Evolutionary conservation across 2,888 invertebrate species (phyloP), one percentile per base, ranked within the genome.

Genomic region (Coelinius sp.): DNA sequence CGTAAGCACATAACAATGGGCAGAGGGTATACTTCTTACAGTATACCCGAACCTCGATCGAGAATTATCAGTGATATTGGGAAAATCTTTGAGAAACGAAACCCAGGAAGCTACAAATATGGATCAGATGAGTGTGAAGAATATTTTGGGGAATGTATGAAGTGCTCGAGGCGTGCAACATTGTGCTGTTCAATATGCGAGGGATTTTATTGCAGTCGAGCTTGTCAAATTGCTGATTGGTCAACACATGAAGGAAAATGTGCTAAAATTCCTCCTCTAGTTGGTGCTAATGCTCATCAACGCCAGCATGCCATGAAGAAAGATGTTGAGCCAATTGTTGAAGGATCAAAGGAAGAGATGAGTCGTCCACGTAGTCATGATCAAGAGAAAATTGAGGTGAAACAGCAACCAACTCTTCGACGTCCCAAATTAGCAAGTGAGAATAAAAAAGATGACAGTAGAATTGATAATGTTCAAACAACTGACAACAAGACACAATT

Each of bases 191-290:
- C 75, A 14, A 75, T 25, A 12, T 86, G 86, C 63, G 52, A 35
- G 6, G 77, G 73, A 3, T 84, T 78, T 71, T 87, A 87, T 68
- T 88, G 88, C 52, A 80, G 79, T 41, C 76, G 69, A 64, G 27
- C 63, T 0, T 88, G 88, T 59, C 87, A 87, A 74, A 7, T 72
- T 4, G 14, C 25, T 7, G 84, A 86, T 74, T 88, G 86, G 88
- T 71, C 80, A 0, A 75, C 70, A 7, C 87, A 87, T 72, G 82
- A 79, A 73, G 31, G 25, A 0, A 75, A 81, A 14, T 88, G 88
- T 67, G 67, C 73, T 52, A 38, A 73, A n/a, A 76, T 86, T 41
- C 86, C 86, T 17, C 27, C 53, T 27, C 52, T 59, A 8, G 35
- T 64, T 0, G 12, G 10, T n/a, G 38, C 59, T 22, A 59, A 68